Conservation (phyloP, 2,888 invertebrate species). For the Ceraclea dissimilis region DNA sequence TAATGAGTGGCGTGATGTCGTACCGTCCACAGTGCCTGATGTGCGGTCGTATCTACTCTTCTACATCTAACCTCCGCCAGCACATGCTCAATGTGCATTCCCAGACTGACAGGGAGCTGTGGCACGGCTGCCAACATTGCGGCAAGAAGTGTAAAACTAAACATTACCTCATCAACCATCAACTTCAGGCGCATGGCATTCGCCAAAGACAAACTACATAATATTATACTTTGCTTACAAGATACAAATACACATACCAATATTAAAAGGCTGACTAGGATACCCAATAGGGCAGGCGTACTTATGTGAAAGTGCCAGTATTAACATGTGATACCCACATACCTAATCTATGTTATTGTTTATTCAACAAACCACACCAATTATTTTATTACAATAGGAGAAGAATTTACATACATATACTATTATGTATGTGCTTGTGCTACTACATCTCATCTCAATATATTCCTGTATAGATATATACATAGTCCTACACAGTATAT, state of each 20-base stretch:
- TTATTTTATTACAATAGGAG: too few species aligned
- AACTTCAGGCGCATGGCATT: constrained; percentile 67
- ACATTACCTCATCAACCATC: constrained; percentile 70
- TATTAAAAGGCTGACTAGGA: constrained; percentile 21
- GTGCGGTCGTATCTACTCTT: constrained; percentile 65
- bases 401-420: too few species aligned
- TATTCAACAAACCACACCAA: too few species aligned
- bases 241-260: constrained; percentile 26
- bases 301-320: constrained; percentile 25
- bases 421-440: too few species aligned
- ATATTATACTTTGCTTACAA: constrained; percentile 32
- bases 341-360: too few species aligned
- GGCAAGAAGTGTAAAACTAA: constrained; percentile 70
- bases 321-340: constrained; percentile 24
- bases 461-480: too few species aligned
- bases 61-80: constrained; percentile 67
- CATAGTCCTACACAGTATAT: too few species aligned
- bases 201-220: constrained; percentile 58
- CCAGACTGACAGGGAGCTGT: constrained; percentile 60
- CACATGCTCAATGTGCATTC: constrained; percentile 71
- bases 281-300: background rate
- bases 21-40: constrained; percentile 61
- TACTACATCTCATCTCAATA: too few species aligned
- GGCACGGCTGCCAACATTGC: constrained; percentile 66
- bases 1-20: constrained; percentile 46